Conservation (phyloP, 2,888 invertebrate genomes). For the Chrysolina oricalcia region DNA sequence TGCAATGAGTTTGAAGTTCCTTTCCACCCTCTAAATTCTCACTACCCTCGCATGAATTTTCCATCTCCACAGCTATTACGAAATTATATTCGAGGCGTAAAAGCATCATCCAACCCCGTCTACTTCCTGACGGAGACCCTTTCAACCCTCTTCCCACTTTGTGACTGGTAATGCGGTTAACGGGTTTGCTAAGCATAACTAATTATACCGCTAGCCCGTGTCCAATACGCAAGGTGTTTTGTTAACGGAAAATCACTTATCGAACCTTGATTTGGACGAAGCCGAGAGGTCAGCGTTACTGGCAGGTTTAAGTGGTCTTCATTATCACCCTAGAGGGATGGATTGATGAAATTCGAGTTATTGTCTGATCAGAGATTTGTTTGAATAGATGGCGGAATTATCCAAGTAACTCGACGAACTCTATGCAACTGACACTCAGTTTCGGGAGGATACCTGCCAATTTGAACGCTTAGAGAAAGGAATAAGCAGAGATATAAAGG, state of each 20-base stretch:
- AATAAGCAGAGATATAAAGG: no score
- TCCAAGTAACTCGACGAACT: no score
- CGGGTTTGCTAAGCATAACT: slow-evolving; percentile 11
- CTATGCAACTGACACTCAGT: no score
- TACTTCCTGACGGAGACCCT: slow-evolving; percentile 13
- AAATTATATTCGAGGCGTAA: slow-evolving; percentile 12
- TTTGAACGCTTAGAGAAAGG: no score
- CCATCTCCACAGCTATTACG: slow-evolving; percentile 2
- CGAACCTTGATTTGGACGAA: neutral
- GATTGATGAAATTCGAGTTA: neutral
- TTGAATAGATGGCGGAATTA: no score
- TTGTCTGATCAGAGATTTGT: neutral
- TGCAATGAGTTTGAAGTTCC: neutral
- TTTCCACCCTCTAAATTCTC: neutral
- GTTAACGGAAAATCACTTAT: slow-evolving; percentile 14
- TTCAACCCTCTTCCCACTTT: slow-evolving; percentile 14
- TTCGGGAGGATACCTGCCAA: no score
- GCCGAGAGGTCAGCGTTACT: neutral
- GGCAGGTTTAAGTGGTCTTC: neutral
- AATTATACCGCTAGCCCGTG: slow-evolving; percentile 3
- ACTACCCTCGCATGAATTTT: neutral
- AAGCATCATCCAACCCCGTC: slow-evolving; percentile 5
- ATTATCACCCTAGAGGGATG: neutral
- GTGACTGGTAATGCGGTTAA: slow-evolving; percentile 13
- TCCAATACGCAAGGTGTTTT: slow-evolving; percentile 2